Evolutionary conservation across 2,113 vertebrate species (phyloP).

Genomic region (Ornithorhynchus anatinus): DNA sequence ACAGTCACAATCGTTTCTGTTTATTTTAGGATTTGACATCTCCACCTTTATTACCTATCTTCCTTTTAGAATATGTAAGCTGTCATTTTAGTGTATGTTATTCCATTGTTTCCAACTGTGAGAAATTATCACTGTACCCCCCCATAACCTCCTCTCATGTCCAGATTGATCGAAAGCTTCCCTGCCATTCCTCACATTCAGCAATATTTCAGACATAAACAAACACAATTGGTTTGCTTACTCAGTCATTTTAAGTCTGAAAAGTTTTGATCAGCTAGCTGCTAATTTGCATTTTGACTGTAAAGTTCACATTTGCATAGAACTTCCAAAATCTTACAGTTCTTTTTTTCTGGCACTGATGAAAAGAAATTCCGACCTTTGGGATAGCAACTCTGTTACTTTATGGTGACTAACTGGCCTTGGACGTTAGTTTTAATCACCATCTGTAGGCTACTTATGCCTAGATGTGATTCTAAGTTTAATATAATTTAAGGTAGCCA

Average conservation of each 20-base stretch:
- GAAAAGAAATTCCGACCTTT: not conserved
- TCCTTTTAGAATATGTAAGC: slow-evolving; percentile 42
- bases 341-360: not conserved
- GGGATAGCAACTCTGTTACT: not conserved
- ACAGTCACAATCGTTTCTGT: slow-evolving; percentile 36
- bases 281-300: not conserved
- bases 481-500: slow-evolving; percentile 8
- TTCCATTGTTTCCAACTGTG: slow-evolving; percentile 15
- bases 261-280: not conserved
- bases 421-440: not conserved
- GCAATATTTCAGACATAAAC: not conserved
- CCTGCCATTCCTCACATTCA: not conserved
- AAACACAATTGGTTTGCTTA: not conserved
- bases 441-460: not conserved
- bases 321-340: not conserved
- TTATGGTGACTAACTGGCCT: not conserved
- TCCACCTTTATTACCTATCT: slow-evolving; percentile 29
- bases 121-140: slow-evolving; percentile 27
- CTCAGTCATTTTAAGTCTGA: not conserved
- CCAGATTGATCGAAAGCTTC: not conserved
- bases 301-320: not conserved
- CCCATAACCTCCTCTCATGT: not conserved
- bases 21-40: slow-evolving; percentile 34
- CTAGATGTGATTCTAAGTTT: not conserved
- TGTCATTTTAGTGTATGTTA: slow-evolving; percentile 12